Evolutionary conservation across 2,797 vertebrate species (phyloP).

Genomic region (Cyclopterus lumpus): DNA sequence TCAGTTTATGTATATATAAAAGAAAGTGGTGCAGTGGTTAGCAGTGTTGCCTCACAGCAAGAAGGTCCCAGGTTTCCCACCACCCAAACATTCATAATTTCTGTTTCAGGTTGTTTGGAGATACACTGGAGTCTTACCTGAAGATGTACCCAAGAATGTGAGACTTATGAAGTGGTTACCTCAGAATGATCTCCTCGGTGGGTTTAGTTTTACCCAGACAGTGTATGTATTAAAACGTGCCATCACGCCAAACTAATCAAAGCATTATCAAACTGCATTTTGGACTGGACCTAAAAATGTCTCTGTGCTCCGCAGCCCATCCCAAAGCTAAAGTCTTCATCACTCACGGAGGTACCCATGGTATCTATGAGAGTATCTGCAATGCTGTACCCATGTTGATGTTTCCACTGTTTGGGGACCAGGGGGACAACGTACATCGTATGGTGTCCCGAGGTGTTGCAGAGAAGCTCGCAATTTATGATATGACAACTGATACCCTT

Average conservation of each 20-base stretch:
- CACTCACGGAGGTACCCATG: conserved; percentile 91
- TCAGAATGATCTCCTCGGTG: conserved; percentile 96
- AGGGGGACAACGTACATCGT: conserved; percentile 88
- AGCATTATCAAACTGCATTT: neutral
- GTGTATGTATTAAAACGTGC: neutral
- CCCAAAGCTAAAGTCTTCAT: conserved; percentile 92
- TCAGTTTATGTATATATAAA: neutral
- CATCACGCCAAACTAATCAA: neutral
- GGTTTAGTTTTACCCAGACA: neutral
- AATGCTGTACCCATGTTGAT: conserved; percentile 93
- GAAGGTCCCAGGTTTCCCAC: neutral
- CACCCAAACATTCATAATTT: conserved; percentile 3
- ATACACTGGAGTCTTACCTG: conserved; percentile 84
- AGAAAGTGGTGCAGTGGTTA: neutral
- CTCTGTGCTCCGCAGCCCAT: conserved; percentile 78
- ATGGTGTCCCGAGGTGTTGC: conserved; percentile 88
- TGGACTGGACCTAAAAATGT: neutral
- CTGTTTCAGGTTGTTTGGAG: conserved; percentile 91
- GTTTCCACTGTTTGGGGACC: conserved; percentile 94
- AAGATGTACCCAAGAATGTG: conserved; percentile 86
- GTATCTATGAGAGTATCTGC: conserved; percentile 92
- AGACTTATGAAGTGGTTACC: conserved; percentile 93
- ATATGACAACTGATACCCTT: conserved; percentile 85
- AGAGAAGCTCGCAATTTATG: conserved; percentile 79
- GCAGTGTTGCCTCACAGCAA: neutral